Base-by-base conservation (phyloP, 2,888 invertebrate species). In the Zeuzera pyrina region DNA sequence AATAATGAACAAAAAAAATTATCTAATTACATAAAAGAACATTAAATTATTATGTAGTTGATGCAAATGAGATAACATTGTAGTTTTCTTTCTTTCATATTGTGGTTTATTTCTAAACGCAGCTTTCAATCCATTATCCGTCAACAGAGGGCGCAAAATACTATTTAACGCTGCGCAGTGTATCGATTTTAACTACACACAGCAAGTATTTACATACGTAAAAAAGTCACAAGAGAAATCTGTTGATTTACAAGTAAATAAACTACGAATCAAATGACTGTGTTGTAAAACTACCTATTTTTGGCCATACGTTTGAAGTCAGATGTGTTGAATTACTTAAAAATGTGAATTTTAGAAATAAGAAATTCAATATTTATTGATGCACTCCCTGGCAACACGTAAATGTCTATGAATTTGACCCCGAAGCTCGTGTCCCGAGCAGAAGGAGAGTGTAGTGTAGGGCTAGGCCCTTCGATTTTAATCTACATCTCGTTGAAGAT, bases 351-450 rank as follows among this genome's bases (percentile, higher is more conserved):
- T n/a, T n/a, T n/a, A n/a, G n/a, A 19, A 5, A 8, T 19, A 19
- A 19, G 19, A 19, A 19, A 19, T 6, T 6, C 8, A 19, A 24
- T 8, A 24, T 10, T 10, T 7, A 24, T 4, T 10, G 24, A 10
- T 19, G 19, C 8, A 6, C 8, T 32, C 15, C 27, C 54, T 71
- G 71, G 83, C 73, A 84, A 81, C 78, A 66, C 77, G 62, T 44
- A 53, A 52, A 61, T 74, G 73, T 84, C 83, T 83, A 81, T 81
- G 83, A 81, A 66, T 81, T 83, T 84, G 84, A 84, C 84, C 84
- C 79, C 84, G 79, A 77, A 76, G 79, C 79, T 79, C 74, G 76
- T 81, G 77, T 79, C 71, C 77, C 67, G 72, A 77, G 74, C 74
- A 73, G 72, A 70, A 70, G 68, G 68, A 64, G 72, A 71, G 76